Evolutionary conservation across 1,140 invertebrate genomes (phyloP), one percentile per base, ranked within the genome.

Genomic region (Hesperophylax magnus): DNA sequence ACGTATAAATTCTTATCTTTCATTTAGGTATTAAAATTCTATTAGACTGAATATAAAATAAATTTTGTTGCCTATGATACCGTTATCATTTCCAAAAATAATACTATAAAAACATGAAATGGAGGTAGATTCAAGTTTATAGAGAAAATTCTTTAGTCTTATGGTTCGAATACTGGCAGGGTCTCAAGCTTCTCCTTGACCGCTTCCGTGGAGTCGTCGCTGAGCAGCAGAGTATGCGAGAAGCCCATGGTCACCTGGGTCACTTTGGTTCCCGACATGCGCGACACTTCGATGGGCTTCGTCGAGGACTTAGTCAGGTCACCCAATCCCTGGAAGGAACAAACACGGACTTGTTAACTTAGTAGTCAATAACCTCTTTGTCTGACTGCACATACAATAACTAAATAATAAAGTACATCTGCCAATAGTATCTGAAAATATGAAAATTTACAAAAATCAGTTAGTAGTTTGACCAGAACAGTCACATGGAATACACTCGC

Each of bases 291-390:
- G 88, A 96, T 95, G n/a, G 97, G 96, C 52, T 92, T 92, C 4
- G 96, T 96, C 17, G 95, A 95, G 0, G 96, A 97, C 86, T 97
- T 97, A 85, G 95, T 94, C 86, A 95, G 93, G 84, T 98, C 96
- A 14, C 97, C 97, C 83, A 96, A 94, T 82, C 96, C 96, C 95
- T 96, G 86, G 15, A 58, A 60, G 52, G 5, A 56, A 56, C 54
- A 56, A 20, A 56, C 34, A 34, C 7, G 34, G 34, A 34, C 34
- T 34, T 31, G 27, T 31, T 31, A 31, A 31, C 6, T 31, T 31
- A 31, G 2, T 3, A 34, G 34, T 34, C 8, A 34, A 34, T 34
- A 34, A 8, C 8, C 34, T 34, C 27, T 31, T 31, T 6, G 6
- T 31, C 27, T 31, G 27, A 31, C 27, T 6, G 27, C 27, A 31